Evolutionary conservation across 35 echinoderm and acorn worm genomes (phyloP).

Genomic region (Amphiura filiformis): DNA sequence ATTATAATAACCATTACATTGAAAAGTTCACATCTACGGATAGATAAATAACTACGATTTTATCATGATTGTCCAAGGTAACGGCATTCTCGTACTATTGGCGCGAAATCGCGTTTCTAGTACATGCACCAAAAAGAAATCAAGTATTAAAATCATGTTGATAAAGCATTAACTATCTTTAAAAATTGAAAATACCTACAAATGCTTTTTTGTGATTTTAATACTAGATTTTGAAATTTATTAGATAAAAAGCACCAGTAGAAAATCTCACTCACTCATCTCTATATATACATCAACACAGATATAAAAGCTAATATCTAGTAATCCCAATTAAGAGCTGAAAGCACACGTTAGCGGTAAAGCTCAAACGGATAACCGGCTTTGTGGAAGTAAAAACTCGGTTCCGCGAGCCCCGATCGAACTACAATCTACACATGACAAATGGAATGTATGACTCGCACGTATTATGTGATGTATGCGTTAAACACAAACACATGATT

Average conservation of each 20-base stretch:
- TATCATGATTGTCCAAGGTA: slow-evolving; percentile 1
- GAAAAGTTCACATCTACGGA: too few relatives aligned
- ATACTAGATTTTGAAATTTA: neutral
- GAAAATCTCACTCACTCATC: neutral
- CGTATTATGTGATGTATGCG: neutral
- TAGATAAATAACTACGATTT: too few relatives aligned
- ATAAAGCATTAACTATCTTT: neutral
- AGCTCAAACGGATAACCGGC: neutral
- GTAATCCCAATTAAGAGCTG: neutral
- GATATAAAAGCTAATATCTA: neutral
- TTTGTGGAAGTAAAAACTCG: neutral
- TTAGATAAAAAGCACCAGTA: neutral
- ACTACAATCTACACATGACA: neutral
- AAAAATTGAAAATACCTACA: neutral
- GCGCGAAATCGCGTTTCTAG: neutral
- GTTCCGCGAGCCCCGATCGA: neutral
- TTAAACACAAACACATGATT: slow-evolving; percentile 2
- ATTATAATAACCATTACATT: too few relatives aligned
- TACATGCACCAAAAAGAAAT: neutral
- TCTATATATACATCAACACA: neutral
- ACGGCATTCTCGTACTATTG: neutral
- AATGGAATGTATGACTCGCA: slow-evolving; percentile 8
- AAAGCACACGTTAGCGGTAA: slow-evolving; percentile 13
- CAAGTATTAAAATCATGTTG: neutral
- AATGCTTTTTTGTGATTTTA: too few relatives aligned